Evolutionary conservation across 1,140 invertebrate genomes (phyloP).

Genomic region (Cecropterus lyciades): DNA sequence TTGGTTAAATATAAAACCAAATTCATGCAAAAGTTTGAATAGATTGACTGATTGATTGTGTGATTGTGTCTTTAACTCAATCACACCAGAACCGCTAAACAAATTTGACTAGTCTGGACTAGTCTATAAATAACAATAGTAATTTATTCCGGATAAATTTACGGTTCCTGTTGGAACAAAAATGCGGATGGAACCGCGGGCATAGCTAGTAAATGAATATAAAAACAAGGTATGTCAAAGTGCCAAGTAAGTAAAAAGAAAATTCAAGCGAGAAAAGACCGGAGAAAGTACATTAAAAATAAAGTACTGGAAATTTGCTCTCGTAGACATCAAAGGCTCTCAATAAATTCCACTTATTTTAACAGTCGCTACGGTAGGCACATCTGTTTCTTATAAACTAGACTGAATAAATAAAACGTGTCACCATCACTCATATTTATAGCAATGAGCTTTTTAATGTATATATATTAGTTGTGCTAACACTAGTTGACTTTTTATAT

Average conservation of each 20-base stretch:
- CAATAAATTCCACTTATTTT: conserved; percentile 68
- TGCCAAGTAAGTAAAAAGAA: conserved; percentile 30
- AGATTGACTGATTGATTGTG: too few relatives aligned
- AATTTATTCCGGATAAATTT: too few relatives aligned
- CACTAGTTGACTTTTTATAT: conserved; percentile 10
- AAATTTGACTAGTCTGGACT: too few relatives aligned
- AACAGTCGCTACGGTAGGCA: conserved; percentile 54
- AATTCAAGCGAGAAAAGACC: conserved; percentile 32
- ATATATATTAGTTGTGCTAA: conserved; percentile 9
- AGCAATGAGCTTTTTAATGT: conserved; percentile 9
- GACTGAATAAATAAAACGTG: conserved; percentile 54
- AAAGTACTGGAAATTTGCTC: conserved; percentile 53
- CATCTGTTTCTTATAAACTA: conserved; percentile 66
- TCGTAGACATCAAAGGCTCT: conserved; percentile 66
- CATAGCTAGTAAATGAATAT: too few relatives aligned
- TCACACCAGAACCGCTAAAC: too few relatives aligned
- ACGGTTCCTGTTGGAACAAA: too few relatives aligned
- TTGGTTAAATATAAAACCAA: too few relatives aligned
- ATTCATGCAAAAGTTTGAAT: too few relatives aligned
- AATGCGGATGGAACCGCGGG: too few relatives aligned
- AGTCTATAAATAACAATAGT: too few relatives aligned
- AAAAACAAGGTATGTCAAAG: not conserved
- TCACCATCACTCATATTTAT: conserved; percentile 47
- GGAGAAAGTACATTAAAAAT: conserved; percentile 32
- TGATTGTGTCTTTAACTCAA: too few relatives aligned